phyloP scores from a whole-genome alignment of 2,888 invertebrate genomes.

The Chrysodeixis includens region DNA sequence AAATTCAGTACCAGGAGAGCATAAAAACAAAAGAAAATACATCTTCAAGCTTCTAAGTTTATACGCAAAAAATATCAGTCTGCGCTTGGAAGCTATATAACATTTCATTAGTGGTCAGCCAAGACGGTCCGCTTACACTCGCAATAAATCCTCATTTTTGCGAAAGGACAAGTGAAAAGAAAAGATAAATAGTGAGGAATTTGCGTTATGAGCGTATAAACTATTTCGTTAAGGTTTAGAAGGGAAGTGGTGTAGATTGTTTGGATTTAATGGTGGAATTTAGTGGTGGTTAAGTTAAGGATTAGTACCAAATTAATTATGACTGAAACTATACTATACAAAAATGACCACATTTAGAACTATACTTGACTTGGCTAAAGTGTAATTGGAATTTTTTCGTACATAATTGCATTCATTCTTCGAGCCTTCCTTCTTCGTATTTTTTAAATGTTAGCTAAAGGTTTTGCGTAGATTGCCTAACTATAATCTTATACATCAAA shows the following conservation, averaged over 20 bases:
- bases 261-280: slow-evolving; percentile 29
- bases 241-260: slow-evolving; percentile 26
- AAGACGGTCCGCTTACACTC: slow-evolving; percentile 74
- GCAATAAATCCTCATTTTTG: slow-evolving; percentile 87
- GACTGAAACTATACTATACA: too few relatives aligned
- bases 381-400: too few relatives aligned
- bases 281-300: background rate
- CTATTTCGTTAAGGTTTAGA: slow-evolving; percentile 47
- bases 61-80: slow-evolving; percentile 68
- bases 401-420: too few relatives aligned
- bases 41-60: slow-evolving; percentile 55
- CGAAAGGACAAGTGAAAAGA: slow-evolving; percentile 84
- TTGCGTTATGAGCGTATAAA: slow-evolving; percentile 67
- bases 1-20: slow-evolving; percentile 16
- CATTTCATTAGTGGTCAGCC: slow-evolving; percentile 84
- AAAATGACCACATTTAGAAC: too few relatives aligned
- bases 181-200: slow-evolving; percentile 82
- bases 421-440: too few relatives aligned
- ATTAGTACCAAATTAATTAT: too few relatives aligned
- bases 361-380: too few relatives aligned
- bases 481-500: too few relatives aligned
- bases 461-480: too few relatives aligned
- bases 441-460: too few relatives aligned
- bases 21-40: slow-evolving; percentile 40
- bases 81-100: slow-evolving; percentile 71